Evolutionary conservation across 2,888 invertebrate genomes (phyloP).

Genomic region (Cetonia aurata): DNA sequence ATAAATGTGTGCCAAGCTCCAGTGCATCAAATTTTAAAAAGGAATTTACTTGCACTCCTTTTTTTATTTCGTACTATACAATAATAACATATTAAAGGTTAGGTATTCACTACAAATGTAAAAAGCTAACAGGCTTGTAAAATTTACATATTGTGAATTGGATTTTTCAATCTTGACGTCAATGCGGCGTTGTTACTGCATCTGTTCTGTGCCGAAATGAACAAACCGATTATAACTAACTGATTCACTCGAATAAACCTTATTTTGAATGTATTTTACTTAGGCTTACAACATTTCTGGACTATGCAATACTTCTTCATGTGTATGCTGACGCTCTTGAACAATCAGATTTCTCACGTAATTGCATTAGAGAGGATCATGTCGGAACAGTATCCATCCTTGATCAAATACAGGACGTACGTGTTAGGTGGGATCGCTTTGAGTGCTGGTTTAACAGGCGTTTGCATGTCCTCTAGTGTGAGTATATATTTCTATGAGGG

Average conservation of each 20-base stretch:
- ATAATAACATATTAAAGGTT: no score
- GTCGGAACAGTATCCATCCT: slow-evolving; percentile 31
- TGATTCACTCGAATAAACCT: neutral
- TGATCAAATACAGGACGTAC: slow-evolving; percentile 40
- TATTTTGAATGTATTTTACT: slow-evolving; percentile 1
- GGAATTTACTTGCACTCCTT: no score
- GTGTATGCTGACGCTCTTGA: slow-evolving; percentile 22
- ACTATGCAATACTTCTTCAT: slow-evolving; percentile 28
- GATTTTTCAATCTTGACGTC: no score
- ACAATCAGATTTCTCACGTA: slow-evolving; percentile 38
- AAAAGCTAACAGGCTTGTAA: no score
- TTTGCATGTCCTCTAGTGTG: slow-evolving; percentile 27
- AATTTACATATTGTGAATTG: no score
- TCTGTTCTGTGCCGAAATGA: no score
- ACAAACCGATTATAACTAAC: neutral
- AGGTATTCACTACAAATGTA: no score
- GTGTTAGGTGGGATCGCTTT: slow-evolving; percentile 22
- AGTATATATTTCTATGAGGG: neutral
- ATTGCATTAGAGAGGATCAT: slow-evolving; percentile 34
- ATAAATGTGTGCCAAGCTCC: no score
- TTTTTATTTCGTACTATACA: no score
- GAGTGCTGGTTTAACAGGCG: slow-evolving; percentile 17
- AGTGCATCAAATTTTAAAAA: no score
- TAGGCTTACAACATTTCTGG: slow-evolving; percentile 39
- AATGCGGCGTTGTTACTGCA: no score